These are phyloP conservation scores for Petromus typicus DNA, from an alignment of 2,113 vertebrate genomes.

Conservation along the genomic window DNA sequence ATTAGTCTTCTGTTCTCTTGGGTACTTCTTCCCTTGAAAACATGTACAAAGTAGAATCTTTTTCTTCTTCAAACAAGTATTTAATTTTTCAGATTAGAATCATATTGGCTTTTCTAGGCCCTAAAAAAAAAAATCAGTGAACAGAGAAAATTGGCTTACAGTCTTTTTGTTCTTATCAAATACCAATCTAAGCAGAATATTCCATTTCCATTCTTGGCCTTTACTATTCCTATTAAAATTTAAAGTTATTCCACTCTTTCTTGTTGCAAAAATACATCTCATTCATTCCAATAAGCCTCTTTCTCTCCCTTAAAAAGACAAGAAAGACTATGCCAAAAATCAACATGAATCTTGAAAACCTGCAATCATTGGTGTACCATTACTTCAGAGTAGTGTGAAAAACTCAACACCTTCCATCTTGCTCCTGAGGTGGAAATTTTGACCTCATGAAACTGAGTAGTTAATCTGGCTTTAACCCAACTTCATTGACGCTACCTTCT, in stretches of 20 bases:
- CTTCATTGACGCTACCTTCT: constrained; percentile 28
- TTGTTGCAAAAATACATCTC: constrained; percentile 36
- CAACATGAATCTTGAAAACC: constrained; percentile 25
- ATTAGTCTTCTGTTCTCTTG: not conserved
- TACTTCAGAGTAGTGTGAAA: not conserved
- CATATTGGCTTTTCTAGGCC: not conserved
- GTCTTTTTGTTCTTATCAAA: not conserved
- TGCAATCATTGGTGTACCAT: not conserved
- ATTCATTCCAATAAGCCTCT: not conserved
- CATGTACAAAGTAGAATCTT: not conserved
- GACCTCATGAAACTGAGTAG: not conserved
- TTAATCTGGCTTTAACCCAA: constrained; percentile 48
- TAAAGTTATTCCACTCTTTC: not conserved
- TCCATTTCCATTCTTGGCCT: constrained; percentile 1
- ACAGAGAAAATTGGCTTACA: not conserved
- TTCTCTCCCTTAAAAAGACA: not conserved
- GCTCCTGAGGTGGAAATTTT: constrained; percentile 6
- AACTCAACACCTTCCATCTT: not conserved
- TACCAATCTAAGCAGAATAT: not conserved
- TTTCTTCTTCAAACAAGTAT: constrained; percentile 20
- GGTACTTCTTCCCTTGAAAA: constrained; percentile 13
- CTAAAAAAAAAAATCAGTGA: not conserved
- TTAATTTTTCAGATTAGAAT: constrained; percentile 19
- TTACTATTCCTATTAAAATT: not conserved
- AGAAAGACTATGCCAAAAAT: not conserved